Base-by-base conservation (phyloP, 2,888 invertebrate genomes). In the Patella pellucida region DNA sequence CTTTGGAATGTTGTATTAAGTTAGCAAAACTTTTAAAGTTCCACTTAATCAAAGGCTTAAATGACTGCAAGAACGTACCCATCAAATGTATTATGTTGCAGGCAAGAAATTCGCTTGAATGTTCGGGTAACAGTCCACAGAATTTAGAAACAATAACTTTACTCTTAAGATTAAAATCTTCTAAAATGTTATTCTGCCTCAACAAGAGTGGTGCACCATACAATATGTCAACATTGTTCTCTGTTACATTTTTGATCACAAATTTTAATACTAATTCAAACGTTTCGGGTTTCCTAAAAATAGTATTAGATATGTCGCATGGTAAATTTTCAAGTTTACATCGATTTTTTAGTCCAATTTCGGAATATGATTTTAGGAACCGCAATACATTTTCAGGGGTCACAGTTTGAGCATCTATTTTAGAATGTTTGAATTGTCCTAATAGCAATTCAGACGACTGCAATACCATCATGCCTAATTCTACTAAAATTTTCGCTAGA, bases 381-480 rank as follows among this genome's bases (percentile, higher is more conserved):
- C 41, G 15, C 3, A 77, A 31, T 3, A 73, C 76, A 67, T n/a
- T 56, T 62, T 76, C 69, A 9, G 79, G 75, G 41, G 70, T 77
- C 11, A 79, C 69, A 54, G 68, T 23, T 31, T 69, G 68, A 41
- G 77, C 76, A 11, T 71, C n/a, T 7, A 72, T 72, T 41, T 19
- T 41, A 62, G 27, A 54, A 52, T 70, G 7, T 51, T 31, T 2
- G 68, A 79, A 79, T 19, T 68, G 56, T 50, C 72, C 54, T 52
- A 71, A 71, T 56, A 79, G 56, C 19, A 23, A 16, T 14, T 71
- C 51, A 19, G 75, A 75, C 1, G 76, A 31, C 31, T 75, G 69
- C 16, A 79, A 41, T 50, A 79, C 52, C 52, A 76, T 79, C 79
- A 77, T 79, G 73, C 71, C 71, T 14, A 79, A 9, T 27, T 68